Evolutionary conservation across 2,113 vertebrate species (phyloP).

Genomic region (Mesitornis unicolor): DNA sequence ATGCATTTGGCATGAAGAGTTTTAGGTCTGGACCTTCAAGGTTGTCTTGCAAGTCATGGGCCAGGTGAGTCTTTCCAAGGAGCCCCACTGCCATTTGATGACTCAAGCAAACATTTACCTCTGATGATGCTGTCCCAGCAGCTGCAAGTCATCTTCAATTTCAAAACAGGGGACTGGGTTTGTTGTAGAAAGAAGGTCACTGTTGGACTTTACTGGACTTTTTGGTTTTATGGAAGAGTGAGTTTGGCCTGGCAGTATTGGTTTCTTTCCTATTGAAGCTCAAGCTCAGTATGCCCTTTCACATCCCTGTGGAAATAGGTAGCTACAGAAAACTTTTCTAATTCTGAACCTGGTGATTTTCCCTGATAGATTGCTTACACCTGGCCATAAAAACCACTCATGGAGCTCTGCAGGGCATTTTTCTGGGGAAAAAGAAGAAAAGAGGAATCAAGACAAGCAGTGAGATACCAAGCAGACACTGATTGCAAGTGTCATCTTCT

Average conservation of each 20-base stretch:
- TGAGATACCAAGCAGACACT: not conserved
- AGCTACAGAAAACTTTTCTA: not conserved
- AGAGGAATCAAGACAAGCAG: not conserved
- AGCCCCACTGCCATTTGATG: not conserved
- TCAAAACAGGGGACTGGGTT: not conserved
- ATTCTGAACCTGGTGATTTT: not conserved
- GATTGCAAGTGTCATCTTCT: not conserved
- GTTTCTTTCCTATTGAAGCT: not conserved
- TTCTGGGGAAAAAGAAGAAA: not conserved
- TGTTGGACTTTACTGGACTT: not conserved
- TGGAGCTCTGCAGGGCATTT: not conserved
- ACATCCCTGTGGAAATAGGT: not conserved
- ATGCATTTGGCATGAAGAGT: fast-evolving
- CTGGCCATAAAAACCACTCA: not conserved
- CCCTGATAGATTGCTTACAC: not conserved
- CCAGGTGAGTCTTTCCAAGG: not conserved
- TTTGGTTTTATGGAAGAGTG: not conserved
- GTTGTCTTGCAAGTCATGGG: not conserved
- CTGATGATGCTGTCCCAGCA: not conserved
- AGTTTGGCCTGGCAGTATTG: not conserved
- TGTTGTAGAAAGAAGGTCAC: not conserved
- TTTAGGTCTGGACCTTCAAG: not conserved
- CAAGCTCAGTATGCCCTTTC: not conserved
- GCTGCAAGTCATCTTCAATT: not conserved
- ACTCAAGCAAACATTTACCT: not conserved